Percentiles rank a stretch among this genome's conserved stretches.
These are phyloP conservation scores for Picathartes gymnocephalus DNA, from an alignment of 2,113 vertebrate species.

Conservation along the genomic window DNA sequence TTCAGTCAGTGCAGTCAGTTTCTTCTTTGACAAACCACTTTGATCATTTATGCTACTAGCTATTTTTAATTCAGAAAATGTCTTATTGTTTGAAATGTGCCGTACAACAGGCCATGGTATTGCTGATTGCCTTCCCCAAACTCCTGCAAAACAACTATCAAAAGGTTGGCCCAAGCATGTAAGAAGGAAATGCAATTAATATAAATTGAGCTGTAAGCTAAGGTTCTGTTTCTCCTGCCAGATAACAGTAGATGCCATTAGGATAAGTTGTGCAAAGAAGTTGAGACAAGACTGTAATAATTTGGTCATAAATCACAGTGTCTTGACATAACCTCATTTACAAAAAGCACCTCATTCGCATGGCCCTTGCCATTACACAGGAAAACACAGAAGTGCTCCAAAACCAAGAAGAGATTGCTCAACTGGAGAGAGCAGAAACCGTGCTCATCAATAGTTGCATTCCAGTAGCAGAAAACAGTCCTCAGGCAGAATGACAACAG, in stretches of 20 bases:
- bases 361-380: background rate
- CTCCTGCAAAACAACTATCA: background rate
- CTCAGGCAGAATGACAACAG: background rate
- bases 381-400: background rate
- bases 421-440: background rate
- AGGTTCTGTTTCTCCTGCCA: background rate
- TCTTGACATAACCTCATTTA: background rate
- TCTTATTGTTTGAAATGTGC: background rate
- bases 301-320: background rate
- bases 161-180: background rate
- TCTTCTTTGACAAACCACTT: constrained; percentile 25
- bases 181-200: background rate
- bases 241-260: background rate
- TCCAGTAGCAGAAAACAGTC: background rate
- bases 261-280: background rate
- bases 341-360: background rate
- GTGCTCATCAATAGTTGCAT: background rate
- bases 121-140: background rate
- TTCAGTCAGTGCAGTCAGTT: background rate
- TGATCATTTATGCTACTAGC: background rate
- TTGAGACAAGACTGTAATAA: background rate
- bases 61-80: constrained; percentile 29
- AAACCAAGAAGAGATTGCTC: background rate
- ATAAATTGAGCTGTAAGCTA: background rate
- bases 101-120: background rate